Base-by-base conservation (phyloP, 2,113 vertebrate species). In the Picathartes gymnocephalus region DNA sequence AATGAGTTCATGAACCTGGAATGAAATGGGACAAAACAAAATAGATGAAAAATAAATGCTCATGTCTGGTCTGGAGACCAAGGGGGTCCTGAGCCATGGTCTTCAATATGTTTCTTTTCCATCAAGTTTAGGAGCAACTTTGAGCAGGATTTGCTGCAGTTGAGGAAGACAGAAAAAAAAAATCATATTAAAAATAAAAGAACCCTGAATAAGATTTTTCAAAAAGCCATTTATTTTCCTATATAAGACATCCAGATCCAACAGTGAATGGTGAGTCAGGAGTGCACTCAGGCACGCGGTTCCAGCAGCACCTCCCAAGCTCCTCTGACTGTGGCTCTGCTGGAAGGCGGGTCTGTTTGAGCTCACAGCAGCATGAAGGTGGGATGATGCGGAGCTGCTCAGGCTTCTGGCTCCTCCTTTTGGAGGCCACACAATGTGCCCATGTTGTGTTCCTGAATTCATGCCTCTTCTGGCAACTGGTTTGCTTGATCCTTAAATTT, bases 241-340 rank as follows among this genome's bases (percentile, higher is more conserved):
- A 27, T 51, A 3, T 21, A 9, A 78, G 58, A 76, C 39, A 66
- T 62, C 86, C 80, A 86, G 77, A 80, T 81, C 61, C 61, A 70
- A 71, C 78, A 62, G 74, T 48, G 71, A 65, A 19, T 13, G 50
- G 58, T 78, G 83, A 73, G 22, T 57, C 40, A 54, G 69, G 64
- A 45, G 42, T 56, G n/a, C 2, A 0, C 45, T 45, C n/a, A 21
- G 81, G 47, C 24, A 11, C 11, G 1, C 0, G 1, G 28, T 19
- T 48, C 16, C 44, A 51, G 8, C 47, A 62, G 4, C 39, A 62
- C 81, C 37, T 60, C 51, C 53, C 44, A 47, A 58, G 10, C 37
- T 20, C 27, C 30, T 33, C 48, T 35, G 54, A 3, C 64, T 42
- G 62, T 61, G 53, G 27, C 54, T 57, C 47, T 31, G 6, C 47